These are phyloP conservation scores for Notamacropus eugenii DNA, from an alignment of 2,797 vertebrate genomes.

Conservation along the genomic window DNA sequence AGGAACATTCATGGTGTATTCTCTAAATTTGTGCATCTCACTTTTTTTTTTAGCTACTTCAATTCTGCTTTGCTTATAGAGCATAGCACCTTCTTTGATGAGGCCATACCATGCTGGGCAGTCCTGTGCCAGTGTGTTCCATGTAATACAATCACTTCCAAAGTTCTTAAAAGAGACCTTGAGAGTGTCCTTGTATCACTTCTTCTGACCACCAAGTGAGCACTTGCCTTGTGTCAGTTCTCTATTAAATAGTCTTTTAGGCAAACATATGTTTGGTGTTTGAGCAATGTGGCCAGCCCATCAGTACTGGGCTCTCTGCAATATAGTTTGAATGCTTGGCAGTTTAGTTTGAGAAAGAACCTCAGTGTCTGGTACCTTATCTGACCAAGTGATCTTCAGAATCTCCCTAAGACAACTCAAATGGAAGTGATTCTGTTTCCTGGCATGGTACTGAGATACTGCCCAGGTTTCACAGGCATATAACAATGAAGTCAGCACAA, in stretches of 20 bases:
- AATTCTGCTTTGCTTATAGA: not conserved
- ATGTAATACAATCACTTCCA: not conserved
- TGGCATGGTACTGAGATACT: not conserved
- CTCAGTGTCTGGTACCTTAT: not conserved
- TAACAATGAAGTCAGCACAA: not conserved
- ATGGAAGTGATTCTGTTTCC: not conserved
- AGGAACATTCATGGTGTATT: not conserved
- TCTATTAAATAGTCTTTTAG: not conserved
- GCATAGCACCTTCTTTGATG: not conserved
- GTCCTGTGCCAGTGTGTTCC: not conserved
- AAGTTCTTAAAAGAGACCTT: not conserved
- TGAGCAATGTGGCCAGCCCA: not conserved
- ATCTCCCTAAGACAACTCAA: not conserved
- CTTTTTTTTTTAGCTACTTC: not conserved
- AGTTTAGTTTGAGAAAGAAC: not conserved
- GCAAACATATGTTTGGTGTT: not conserved
- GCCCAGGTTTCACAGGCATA: not conserved
- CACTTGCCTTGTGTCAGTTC: not conserved
- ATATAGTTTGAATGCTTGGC: not conserved
- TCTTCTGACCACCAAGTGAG: not conserved
- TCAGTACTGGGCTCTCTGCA: not conserved
- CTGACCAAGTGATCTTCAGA: not conserved
- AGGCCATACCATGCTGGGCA: not conserved
- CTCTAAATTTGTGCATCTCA: not conserved
- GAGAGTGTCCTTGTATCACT: not conserved